Conservation (phyloP, 2,113 vertebrate species). For the Melospiza melodia region DNA sequence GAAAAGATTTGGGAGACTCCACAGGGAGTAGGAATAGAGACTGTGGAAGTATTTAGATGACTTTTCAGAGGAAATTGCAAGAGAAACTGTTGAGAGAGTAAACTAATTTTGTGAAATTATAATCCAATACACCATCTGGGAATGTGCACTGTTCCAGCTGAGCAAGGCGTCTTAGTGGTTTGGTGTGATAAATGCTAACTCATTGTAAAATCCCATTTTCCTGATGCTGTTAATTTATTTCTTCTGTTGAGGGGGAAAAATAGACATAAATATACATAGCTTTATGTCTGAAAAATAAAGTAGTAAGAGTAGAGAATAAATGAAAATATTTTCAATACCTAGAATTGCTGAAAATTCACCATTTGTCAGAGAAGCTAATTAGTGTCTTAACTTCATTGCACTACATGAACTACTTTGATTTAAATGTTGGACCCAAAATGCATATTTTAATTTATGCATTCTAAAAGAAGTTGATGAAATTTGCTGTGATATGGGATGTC, state of each 20-base stretch:
- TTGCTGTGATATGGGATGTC: not conserved
- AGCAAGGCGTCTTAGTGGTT: conserved; percentile 38
- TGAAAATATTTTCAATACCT: not conserved
- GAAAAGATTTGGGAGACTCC: not conserved
- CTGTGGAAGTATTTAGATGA: conserved; percentile 10
- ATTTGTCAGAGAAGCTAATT: not conserved
- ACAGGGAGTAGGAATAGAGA: not conserved
- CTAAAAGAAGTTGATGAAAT: not conserved
- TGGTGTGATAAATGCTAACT: conserved; percentile 56
- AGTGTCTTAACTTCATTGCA: not conserved
- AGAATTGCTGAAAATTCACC: not conserved
- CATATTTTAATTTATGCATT: not conserved
- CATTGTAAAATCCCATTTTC: conserved; percentile 30
- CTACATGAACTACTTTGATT: not conserved
- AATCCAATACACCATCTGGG: conserved; percentile 59
- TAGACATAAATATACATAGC: not conserved
- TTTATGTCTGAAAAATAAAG: not conserved
- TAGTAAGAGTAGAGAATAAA: not conserved
- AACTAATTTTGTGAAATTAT: conserved; percentile 42
- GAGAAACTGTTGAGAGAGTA: conserved; percentile 37
- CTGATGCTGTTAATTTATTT: conserved; percentile 45
- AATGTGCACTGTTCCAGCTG: conserved; percentile 22
- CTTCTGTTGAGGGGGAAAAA: not conserved
- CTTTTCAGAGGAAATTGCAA: conserved; percentile 36
- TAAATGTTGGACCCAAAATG: not conserved